Conservation (phyloP, 1,140 invertebrate genomes). For the Drosophila orosa region DNA sequence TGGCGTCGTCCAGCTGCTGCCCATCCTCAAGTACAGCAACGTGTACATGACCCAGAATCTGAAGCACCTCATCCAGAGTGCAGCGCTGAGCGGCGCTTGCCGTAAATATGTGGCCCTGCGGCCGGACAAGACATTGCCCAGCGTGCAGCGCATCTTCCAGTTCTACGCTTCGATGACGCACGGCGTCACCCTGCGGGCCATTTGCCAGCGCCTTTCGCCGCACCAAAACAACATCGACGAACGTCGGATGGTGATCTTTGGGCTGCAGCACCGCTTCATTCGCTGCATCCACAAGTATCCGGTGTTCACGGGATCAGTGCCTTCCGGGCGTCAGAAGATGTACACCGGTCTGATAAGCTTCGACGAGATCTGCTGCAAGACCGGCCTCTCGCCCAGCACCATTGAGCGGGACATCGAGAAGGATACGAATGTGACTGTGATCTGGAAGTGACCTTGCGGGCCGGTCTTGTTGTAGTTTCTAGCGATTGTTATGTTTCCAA, state of each 20-base stretch:
- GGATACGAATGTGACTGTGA: slow-evolving; percentile 92
- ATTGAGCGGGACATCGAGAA: slow-evolving; percentile 94
- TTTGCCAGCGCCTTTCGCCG: slow-evolving; percentile 89
- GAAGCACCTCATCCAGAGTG: slow-evolving; percentile 89
- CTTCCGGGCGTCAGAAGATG: slow-evolving; percentile 86
- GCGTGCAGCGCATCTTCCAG: slow-evolving; percentile 91
- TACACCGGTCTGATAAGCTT: slow-evolving; percentile 92
- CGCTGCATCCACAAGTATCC: slow-evolving; percentile 92
- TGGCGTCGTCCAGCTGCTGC: slow-evolving; percentile 90
- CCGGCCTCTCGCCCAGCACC: slow-evolving; percentile 91
- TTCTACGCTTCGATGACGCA: slow-evolving; percentile 93
- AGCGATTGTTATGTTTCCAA: slow-evolving; percentile 50
- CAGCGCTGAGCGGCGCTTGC: slow-evolving; percentile 90
- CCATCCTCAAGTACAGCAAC: slow-evolving; percentile 97
- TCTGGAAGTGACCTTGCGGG: slow-evolving; percentile 89
- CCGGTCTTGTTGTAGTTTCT: slow-evolving; percentile 36
- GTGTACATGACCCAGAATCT: slow-evolving; percentile 96
- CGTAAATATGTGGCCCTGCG: slow-evolving; percentile 88
- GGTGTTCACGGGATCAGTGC: slow-evolving; percentile 85
- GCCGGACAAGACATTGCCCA: slow-evolving; percentile 84
- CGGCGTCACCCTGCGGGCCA: slow-evolving; percentile 92
- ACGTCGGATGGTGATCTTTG: slow-evolving; percentile 95
- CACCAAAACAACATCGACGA: slow-evolving; percentile 88
- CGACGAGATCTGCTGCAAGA: slow-evolving; percentile 95
- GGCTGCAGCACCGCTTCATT: slow-evolving; percentile 93